Base-by-base conservation (phyloP, 2,888 invertebrate species). In the Nomada ferruginata region DNA sequence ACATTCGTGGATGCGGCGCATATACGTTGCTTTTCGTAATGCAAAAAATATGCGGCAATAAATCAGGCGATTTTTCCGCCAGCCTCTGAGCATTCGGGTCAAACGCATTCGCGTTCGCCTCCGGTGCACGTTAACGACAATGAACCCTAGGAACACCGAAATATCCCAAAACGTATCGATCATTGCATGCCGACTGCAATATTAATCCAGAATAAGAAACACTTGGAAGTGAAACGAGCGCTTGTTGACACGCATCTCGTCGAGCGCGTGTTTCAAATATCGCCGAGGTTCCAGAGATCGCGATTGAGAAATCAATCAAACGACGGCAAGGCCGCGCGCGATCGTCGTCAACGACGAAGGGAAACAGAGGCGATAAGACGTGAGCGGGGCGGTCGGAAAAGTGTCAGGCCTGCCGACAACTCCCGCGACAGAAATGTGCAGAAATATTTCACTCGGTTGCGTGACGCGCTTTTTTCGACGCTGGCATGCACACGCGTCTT, bases 401-500 rank as follows among this genome's bases (percentile, higher is more conserved):
- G 52, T 29, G 63, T 20, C 44, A 57, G 29, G 42, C 15, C 29
- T 23, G 15, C 13, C 9, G 26, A n/a, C 15, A 20, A 57, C 55
- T 13, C 57, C 15, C 26, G 42, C 70, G 15, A 23, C 36, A 50
- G 2, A 20, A 55, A 57, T 50, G 13, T 3, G 15, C 50, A 60
- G 60, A 82, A 63, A 79, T 69, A 63, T 76, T 76, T 82, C 42
- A 57, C 73, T 75, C 75, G 69, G 68, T 64, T 74, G 47, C 55
- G 59, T 57, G 50, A 57, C 71, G 42, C 61, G 47, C 59, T 66
- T 72, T 61, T 55, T 50, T 69, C 69, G 69, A 68, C 68, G 80
- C 85, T 85, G 86, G 86, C 82, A 84, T 78, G 88, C 84, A 76
- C 66, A 74, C 76, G 64, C 52, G 76, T 86, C 79, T 88, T 36